These are phyloP conservation scores for Calyptomena viridis DNA, from an alignment of 2,113 vertebrate species.

Conservation along the genomic window DNA sequence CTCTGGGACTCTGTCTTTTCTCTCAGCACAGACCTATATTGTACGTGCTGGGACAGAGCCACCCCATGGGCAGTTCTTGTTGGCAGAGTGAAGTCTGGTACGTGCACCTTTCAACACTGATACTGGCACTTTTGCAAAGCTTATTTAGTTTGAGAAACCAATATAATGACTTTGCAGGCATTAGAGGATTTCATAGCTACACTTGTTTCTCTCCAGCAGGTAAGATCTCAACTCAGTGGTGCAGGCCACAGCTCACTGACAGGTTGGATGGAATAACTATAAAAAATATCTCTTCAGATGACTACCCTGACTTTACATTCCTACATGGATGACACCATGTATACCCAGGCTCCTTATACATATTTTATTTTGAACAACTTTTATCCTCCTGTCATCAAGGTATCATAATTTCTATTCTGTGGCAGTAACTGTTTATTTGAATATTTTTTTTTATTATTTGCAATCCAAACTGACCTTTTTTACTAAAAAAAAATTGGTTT, in stretches of 20 bases:
- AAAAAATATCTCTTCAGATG: not conserved
- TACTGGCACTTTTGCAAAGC: not conserved
- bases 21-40: not conserved
- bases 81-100: not conserved
- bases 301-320: not conserved
- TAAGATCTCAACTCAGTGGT: accelerated
- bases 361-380: not conserved
- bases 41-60: not conserved
- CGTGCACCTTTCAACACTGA: not conserved
- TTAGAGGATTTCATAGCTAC: not conserved
- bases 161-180: accelerated
- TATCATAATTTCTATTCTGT: not conserved
- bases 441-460: not conserved
- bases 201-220: not conserved
- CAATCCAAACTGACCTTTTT: slow-evolving; percentile 25
- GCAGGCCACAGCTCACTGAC: not conserved
- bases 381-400: not conserved
- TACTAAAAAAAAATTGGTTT: too few species aligned
- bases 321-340: not conserved
- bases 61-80: not conserved
- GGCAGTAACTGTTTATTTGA: not conserved
- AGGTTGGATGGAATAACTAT: not conserved
- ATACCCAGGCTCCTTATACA: not conserved
- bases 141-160: not conserved
- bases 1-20: not conserved